phyloP scores from a whole-genome alignment of 2,888 invertebrate species.

The Pemphredon lugubris region DNA sequence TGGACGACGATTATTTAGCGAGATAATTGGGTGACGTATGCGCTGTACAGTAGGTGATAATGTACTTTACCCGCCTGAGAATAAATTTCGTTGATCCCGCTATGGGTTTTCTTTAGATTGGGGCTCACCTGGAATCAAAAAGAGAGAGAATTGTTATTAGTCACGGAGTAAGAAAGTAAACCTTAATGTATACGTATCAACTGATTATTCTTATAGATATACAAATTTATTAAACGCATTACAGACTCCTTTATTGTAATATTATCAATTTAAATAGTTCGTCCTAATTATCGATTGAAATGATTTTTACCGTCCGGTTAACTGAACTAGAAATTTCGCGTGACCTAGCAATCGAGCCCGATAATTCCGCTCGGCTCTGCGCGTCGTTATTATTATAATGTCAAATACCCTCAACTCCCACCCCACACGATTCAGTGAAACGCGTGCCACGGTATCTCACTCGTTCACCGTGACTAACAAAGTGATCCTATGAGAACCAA shows the following conservation, averaged over 20 bases:
- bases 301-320: no score
- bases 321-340: no score
- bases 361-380: no score
- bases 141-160: not conserved
- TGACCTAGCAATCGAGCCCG: no score
- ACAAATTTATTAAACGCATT: no score
- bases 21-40: no score
- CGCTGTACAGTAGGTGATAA: conserved; percentile 21
- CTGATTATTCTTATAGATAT: no score
- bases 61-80: conserved; percentile 51
- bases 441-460: not conserved
- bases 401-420: no score
- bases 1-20: not conserved
- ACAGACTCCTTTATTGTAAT: no score
- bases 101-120: conserved; percentile 24
- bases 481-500: conserved; percentile 21
- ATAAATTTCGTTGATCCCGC: conserved; percentile 35
- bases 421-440: not conserved
- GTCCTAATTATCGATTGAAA: no score
- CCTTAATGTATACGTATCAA: no score
- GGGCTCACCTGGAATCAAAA: conserved; percentile 59
- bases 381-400: not conserved
- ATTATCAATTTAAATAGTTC: no score
- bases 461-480: conserved; percentile 4
- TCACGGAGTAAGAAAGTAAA: not conserved